Conservation (phyloP, 2,113 vertebrate species). For the Candoia aspera region DNA sequence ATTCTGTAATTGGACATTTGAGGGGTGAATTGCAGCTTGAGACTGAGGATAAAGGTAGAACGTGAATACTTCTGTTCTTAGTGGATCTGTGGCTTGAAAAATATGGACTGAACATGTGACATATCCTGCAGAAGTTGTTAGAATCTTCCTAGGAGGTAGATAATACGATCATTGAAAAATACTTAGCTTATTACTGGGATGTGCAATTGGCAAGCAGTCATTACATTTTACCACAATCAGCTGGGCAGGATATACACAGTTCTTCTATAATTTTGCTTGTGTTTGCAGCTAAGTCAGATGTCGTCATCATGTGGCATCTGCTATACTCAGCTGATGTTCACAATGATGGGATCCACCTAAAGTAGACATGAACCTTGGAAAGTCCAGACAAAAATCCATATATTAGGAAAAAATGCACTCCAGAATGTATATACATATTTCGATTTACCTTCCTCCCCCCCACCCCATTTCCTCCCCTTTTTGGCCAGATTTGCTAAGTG, state of each 20-base stretch:
- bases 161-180: not conserved
- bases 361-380: not conserved
- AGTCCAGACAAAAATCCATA: not conserved
- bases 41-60: slow-evolving; percentile 1
- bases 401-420: not conserved
- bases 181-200: slow-evolving; percentile 1
- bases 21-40: not conserved
- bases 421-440: not conserved
- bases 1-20: slow-evolving; percentile 11
- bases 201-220: not conserved
- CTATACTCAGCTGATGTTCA: not conserved
- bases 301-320: not conserved
- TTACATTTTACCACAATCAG: not conserved
- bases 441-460: not conserved
- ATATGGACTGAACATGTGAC: not conserved
- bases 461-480: not conserved
- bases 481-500: not conserved
- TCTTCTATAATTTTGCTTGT: not conserved
- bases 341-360: not conserved
- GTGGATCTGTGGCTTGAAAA: slow-evolving; percentile 7
- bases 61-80: not conserved
- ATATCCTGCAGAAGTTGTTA: not conserved
- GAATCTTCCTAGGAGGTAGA: not conserved
- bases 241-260: not conserved
- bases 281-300: not conserved